phyloP scores from a whole-genome alignment of 2,797 vertebrate species.

The Hippopotamyrus pictus region DNA sequence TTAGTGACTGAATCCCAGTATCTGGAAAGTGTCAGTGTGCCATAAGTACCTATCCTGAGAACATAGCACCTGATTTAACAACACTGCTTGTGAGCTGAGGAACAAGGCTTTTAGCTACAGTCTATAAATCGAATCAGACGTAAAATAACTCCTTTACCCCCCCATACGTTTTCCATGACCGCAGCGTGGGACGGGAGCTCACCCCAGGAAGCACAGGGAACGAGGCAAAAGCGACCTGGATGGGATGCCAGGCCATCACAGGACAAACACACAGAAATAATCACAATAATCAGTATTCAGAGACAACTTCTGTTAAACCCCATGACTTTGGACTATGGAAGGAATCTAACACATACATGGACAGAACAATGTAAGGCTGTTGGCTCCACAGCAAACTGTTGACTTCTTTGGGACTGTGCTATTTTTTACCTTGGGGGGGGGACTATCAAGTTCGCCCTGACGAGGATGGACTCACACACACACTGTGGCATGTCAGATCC shows the following conservation, averaged over 20 bases:
- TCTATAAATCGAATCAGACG: not conserved
- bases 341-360: not conserved
- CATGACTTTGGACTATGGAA: not conserved
- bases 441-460: not conserved
- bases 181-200: not conserved
- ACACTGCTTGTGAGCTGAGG: not conserved
- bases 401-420: not conserved
- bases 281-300: not conserved
- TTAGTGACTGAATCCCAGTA: not conserved
- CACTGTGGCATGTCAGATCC: not conserved
- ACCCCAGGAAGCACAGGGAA: not conserved
- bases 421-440: not conserved
- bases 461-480: not conserved
- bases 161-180: not conserved
- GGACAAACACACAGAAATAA: not conserved
- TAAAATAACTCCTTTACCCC: not conserved
- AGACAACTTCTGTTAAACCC: not conserved
- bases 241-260: not conserved
- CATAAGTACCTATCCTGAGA: not conserved
- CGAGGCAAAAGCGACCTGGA: not conserved
- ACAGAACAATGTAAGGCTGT: not conserved
- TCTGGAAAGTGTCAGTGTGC: not conserved
- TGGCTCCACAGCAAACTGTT: not conserved
- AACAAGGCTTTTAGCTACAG: constrained; percentile 6
- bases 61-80: not conserved